Evolutionary conservation across 2,797 vertebrate species (phyloP), one percentile per base, ranked within the genome.

Genomic region (Myotis myotis): DNA sequence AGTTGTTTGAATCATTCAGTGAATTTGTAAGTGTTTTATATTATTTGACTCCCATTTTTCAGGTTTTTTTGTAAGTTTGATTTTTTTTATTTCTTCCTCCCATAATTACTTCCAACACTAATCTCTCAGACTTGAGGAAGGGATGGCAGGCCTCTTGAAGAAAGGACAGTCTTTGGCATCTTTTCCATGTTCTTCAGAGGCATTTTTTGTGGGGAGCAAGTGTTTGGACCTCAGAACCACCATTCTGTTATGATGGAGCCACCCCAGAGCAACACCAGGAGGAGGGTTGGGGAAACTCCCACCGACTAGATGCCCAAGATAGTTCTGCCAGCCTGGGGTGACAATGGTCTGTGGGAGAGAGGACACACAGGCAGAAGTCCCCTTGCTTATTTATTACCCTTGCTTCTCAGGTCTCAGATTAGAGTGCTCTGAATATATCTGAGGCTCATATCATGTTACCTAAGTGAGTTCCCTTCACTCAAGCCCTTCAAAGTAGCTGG

Each of bases 21-120:
- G 33, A 74, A 68, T 44, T 90, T 76, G 60, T 94, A 66, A 66
- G 6, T 44, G 25, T 49, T 92, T 82, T 71, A 33, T 87, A 68
- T 10, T 88, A 23, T 49, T 81, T 94, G 64, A 28, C n/a, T n/a
- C 8, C 55, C 28, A 57, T 68, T 80, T 92, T 87, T 82, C 15
- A 20, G 76, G 44, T 79, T 15, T 20, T 20, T 44, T 68, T 80
- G 15, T 44, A 84, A 86, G 44, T 89, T 88, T 64, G 51, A 38
- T 95, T 84, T 76, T 76, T 28, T 76, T 84, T 57, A n/a, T 81
- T 93, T 47, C 7, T 79, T 91, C 49, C 36, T 94, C 12, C 10
- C 20, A 3, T 90, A 90, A 66, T 71, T 76, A 70, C 12, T 76
- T 68, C 36, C 19, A 68, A 25, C 22, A 74, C 28, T 9, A 17